Base-by-base conservation (phyloP, 1,140 invertebrate genomes). In the Caenorhabditis latens region DNA sequence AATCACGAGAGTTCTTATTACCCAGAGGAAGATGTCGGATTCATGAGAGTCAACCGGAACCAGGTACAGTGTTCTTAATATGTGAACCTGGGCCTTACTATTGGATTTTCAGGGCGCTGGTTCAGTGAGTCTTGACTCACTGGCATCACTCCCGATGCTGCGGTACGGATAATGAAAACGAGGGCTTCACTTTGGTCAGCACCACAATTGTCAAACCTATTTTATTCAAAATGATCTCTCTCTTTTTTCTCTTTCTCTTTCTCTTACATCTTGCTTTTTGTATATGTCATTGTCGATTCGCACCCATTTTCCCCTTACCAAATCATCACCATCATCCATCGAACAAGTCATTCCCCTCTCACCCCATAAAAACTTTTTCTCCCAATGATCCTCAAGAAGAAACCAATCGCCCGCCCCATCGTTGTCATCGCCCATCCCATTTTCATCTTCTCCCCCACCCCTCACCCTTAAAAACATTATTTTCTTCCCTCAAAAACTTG, bases 401-500 rank as follows among this genome's bases (percentile, higher is more conserved):
- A 79, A 50, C 71, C 71, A 79, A 71, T 43, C 71, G 40, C 71
- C 71, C 71, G 46, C 46, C 46, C 71, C 16, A 13, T 79, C 71
- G 71, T 79, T 79, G 71, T 79, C 46, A 50, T 63, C 16, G 50
- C 32, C 67, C 8, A n/a, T 46, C 43, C 11, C 11, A n/a, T n/a
- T n/a, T n/a, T 48, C 16, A 14, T 71, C 19, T 42, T 42, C 46
- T 16, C 67, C 43, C 9, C 9, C 61, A 40, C 65, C 65, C 46
- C n/a, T 24, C 71, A 50, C 71, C 46, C 71, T 50, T 16, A 13
- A 21, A 43, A 79, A 21, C 40, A 58, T 58, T 48, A 50, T 53
- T 79, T 79, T 24, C 24, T n/a, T 13, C 71, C 71, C 71, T 79
- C 71, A 50, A 79, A 79, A 79, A 79, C 71, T 79, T 79, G 71